A percentile compares a stretch with the other conserved stretches of the same genome.
Conservation (phyloP, 2,888 invertebrate genomes). For the Pycnomerus fuliginosus region DNA sequence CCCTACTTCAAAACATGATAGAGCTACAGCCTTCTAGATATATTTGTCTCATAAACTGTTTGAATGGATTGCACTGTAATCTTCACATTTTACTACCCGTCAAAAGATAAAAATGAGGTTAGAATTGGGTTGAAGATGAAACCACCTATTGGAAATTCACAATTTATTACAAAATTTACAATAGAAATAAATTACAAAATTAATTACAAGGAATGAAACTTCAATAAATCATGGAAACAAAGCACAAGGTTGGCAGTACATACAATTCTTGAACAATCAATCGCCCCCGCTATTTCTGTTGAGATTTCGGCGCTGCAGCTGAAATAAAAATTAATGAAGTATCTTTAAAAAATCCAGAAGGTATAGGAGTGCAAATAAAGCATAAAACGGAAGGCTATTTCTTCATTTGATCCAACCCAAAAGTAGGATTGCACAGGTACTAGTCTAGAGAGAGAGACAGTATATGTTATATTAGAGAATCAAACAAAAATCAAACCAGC, state of each 20-base stretch:
- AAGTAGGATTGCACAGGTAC: conserved; percentile 6
- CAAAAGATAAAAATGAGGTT: too few species aligned
- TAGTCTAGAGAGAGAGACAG: conserved; percentile 8
- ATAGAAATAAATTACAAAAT: conserved; percentile 22
- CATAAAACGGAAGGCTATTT: conserved; percentile 11
- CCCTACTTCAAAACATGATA: too few species aligned
- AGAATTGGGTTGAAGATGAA: too few species aligned
- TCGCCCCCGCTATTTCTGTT: conserved; percentile 31
- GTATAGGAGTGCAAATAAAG: conserved; percentile 33
- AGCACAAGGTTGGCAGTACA: conserved; percentile 37
- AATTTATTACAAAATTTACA: conserved; percentile 27
- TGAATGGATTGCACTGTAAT: too few species aligned
- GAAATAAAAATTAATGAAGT: conserved; percentile 22
- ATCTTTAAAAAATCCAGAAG: conserved; percentile 16
- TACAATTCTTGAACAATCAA: conserved; percentile 20
- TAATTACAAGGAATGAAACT: conserved; percentile 22
- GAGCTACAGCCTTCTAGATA: too few species aligned
- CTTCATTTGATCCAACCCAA: conserved; percentile 10
- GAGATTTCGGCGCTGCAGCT: conserved; percentile 32
- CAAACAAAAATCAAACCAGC: conserved; percentile 14
- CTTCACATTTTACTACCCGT: too few species aligned
- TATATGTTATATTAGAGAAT: conserved; percentile 4
- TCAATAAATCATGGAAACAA: conserved; percentile 22
- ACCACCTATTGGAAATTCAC: too few species aligned
- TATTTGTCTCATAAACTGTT: too few species aligned